Percentiles rank a stretch among this genome's conserved stretches.
These are phyloP conservation scores for Orgyia antiqua DNA, from an alignment of 2,888 invertebrate genomes.

Conservation along the genomic window DNA sequence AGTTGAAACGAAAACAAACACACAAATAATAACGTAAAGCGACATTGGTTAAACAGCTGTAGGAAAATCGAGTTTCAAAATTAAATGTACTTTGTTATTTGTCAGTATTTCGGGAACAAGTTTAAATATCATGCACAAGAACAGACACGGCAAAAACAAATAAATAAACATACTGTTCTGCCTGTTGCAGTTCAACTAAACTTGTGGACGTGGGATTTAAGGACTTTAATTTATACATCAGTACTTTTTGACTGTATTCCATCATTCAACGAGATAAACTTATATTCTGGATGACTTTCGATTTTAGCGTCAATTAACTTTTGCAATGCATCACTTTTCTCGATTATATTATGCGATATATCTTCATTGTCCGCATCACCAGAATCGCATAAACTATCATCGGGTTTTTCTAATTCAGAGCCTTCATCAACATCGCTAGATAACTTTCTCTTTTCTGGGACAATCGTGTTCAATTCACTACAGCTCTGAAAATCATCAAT, in stretches of 20 bases:
- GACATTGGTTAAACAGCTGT: too few species aligned
- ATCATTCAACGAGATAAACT: conserved; percentile 54
- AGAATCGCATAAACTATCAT: conserved; percentile 41
- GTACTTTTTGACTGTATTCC: conserved; percentile 65
- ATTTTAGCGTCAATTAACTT: conserved; percentile 65
- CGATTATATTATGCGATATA: conserved; percentile 50
- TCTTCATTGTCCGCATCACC: conserved; percentile 37
- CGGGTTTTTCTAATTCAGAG: conserved; percentile 20
- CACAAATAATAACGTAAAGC: too few species aligned
- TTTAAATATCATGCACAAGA: too few species aligned
- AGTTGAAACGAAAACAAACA: too few species aligned
- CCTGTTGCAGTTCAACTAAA: conserved; percentile 34
- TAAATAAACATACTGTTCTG: conserved; percentile 63
- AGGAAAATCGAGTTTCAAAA: neutral
- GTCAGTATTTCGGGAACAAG: too few species aligned
- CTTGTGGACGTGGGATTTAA: conserved; percentile 33
- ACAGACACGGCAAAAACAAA: conserved; percentile 39
- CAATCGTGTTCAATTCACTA: conserved; percentile 30
- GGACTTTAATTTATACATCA: conserved; percentile 53
- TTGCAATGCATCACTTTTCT: conserved; percentile 61
- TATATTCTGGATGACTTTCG: conserved; percentile 66
- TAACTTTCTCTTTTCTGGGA: conserved; percentile 8
- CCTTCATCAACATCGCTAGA: conserved; percentile 13
- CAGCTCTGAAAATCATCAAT: conserved; percentile 52
- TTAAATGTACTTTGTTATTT: neutral